phyloP scores from a whole-genome alignment of 2,113 vertebrate genomes.

The Ctenodactylus gundi region DNA sequence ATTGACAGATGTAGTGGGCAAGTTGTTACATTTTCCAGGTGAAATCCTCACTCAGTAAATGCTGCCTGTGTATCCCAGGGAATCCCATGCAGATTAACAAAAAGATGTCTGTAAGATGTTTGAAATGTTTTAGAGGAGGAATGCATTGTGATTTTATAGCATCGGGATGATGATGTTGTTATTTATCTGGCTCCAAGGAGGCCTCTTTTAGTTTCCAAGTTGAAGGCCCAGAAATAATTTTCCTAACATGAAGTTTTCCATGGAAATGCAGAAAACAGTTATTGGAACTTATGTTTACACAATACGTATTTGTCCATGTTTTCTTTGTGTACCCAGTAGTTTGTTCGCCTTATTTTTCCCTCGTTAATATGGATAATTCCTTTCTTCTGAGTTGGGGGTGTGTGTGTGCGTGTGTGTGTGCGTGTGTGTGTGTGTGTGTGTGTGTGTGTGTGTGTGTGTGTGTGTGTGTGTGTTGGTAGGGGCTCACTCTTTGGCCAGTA shows the following conservation, averaged over 20 bases:
- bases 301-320: slow-evolving; percentile 22
- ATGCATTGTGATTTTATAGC: slow-evolving; percentile 55
- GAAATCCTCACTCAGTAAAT: not conserved
- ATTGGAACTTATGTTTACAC: slow-evolving; percentile 52
- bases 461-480: slow-evolving; percentile 51
- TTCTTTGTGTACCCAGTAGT: not conserved
- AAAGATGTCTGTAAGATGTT: slow-evolving; percentile 36
- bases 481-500: not conserved
- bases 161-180: slow-evolving; percentile 49
- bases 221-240: slow-evolving; percentile 67
- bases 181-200: slow-evolving; percentile 69
- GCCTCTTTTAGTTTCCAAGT: slow-evolving; percentile 66
- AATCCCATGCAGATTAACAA: not conserved
- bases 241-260: slow-evolving; percentile 63
- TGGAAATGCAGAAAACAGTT: slow-evolving; percentile 43
- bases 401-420: too few relatives aligned
- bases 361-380: not conserved
- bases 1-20: not conserved
- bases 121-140: slow-evolving; percentile 44
- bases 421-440: too few relatives aligned
- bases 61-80: not conserved
- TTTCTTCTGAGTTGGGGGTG: too few relatives aligned
- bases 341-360: not conserved
- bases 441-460: too few relatives aligned
- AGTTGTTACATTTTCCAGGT: not conserved